Evolutionary conservation across 2,797 vertebrate genomes (phyloP).

Genomic region (Galagoides demidoff): DNA sequence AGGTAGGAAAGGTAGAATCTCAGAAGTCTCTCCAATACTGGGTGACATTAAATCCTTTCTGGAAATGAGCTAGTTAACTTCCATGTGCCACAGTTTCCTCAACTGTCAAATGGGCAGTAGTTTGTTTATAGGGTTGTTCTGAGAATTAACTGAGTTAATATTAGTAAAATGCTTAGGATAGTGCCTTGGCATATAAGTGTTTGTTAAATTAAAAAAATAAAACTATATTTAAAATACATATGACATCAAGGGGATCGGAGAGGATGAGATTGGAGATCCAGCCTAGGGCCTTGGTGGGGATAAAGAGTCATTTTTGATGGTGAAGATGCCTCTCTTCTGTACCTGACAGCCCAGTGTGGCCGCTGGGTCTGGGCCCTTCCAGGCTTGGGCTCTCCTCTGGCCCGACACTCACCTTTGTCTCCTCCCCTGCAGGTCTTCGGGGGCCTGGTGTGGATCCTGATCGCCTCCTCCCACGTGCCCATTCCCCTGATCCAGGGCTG

Average conservation of each 20-base stretch:
- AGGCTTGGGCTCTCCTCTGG: neutral
- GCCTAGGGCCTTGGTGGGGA: too few relatives aligned
- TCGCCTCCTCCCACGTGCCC: constrained; percentile 85
- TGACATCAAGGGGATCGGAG: neutral
- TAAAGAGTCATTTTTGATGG: neutral
- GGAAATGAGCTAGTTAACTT: neutral
- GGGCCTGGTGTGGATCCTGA: constrained; percentile 95
- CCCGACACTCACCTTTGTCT: neutral
- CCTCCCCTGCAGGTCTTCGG: constrained; percentile 87
- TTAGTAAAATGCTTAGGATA: neutral
- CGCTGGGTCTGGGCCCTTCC: too few relatives aligned
- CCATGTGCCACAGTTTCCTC: neutral
- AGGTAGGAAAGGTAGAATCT: neutral
- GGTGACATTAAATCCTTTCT: neutral
- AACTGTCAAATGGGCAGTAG: neutral
- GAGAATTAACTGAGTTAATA: neutral
- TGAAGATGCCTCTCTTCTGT: neutral
- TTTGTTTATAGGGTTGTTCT: neutral
- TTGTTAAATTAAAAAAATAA: neutral
- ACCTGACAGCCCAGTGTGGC: accelerated
- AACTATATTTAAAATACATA: neutral
- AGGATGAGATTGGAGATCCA: neutral
- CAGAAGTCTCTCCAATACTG: neutral
- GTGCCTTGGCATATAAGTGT: neutral
- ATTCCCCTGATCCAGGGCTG: constrained; percentile 88